Percentiles rank a stretch among this genome's conserved stretches.
phyloP scores from a whole-genome alignment of 1,140 invertebrate species.

The Aporrectodea caliginosa region DNA sequence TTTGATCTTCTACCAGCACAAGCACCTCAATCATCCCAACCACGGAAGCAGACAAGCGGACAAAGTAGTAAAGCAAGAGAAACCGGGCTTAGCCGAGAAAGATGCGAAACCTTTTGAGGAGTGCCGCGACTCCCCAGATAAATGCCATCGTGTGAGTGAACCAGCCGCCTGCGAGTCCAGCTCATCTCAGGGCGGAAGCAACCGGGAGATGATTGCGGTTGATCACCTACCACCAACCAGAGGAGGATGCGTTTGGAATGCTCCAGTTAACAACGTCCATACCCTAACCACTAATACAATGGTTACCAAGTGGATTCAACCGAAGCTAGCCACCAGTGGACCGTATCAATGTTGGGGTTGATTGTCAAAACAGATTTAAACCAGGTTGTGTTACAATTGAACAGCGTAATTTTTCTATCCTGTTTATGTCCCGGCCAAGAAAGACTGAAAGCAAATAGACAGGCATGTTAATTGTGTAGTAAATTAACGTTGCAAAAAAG shows the following conservation, averaged over 20 bases:
- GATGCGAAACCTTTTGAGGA: not conserved
- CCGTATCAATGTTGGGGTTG: slow-evolving; percentile 24
- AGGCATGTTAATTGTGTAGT: too few species aligned
- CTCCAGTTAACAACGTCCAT: slow-evolving; percentile 10
- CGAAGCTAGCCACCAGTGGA: slow-evolving; percentile 19
- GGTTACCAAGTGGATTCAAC: slow-evolving; percentile 21
- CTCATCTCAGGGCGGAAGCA: not conserved
- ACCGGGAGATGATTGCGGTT: too few species aligned
- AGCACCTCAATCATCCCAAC: slow-evolving; percentile 77
- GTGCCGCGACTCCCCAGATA: too few species aligned
- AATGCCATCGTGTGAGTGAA: not conserved
- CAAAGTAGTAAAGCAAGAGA: slow-evolving; percentile 61
- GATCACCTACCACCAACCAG: too few species aligned
- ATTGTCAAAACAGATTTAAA: too few species aligned
- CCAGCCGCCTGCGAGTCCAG: not conserved
- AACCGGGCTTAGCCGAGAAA: not conserved
- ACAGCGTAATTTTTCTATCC: too few species aligned
- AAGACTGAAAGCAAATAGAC: too few species aligned
- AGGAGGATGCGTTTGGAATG: not conserved
- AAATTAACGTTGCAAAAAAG: too few species aligned
- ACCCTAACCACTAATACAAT: slow-evolving; percentile 14
- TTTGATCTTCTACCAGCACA: slow-evolving; percentile 90
- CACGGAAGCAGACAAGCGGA: slow-evolving; percentile 86
- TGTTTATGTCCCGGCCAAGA: too few species aligned
- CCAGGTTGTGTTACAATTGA: too few species aligned